Evolutionary conservation across 92 coral and sea anemone species (phyloP), one percentile per base, ranked within the genome.

Genomic region (Phenganax marumi): DNA sequence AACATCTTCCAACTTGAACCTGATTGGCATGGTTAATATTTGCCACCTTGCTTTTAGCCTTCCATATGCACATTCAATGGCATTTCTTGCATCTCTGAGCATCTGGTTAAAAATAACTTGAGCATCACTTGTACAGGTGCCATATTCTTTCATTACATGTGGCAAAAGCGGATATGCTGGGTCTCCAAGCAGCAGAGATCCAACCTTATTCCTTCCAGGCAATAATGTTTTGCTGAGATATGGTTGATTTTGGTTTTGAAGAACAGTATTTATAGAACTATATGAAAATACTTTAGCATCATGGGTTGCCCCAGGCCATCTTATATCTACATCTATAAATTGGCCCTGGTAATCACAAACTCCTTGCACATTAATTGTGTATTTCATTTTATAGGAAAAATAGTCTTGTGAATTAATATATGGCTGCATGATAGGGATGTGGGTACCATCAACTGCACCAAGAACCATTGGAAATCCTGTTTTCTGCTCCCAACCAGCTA

Each of bases 381-480:
- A 89, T 70, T 87, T 89, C 86, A 70, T 77, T 78, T 91, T 89
- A 57, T 89, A 91, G 56, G 86, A 50, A 55, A 87, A 89, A 77
- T 65, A 91, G 79, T 91, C 88, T n/a, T 89, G 92, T 2, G 87
- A 71, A 68, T 89, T 89, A 58, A 81, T 88, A 18, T 53, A 39
- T 16, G 92, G 92, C 68, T 87, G 91, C 84, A 53, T 77, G 12
- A 87, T 91, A n/a, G 85, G 76, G 68, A 91, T 87, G 56, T 89
- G 92, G 21, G 97, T 81, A 64, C 92, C 91, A 65, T 90, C 93
- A 60, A 88, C 85, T 21, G 87, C 72, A 46, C 92, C 97, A 91
- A 91, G 85, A 49, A 53, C 90, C 83, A 83, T 86, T 5, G 90
- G 90, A 51, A 91, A 84, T 12, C 92, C 92, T 85, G 26, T 74